These are phyloP conservation scores for Morelia viridis DNA, from an alignment of 2,797 vertebrate species.

Conservation along the genomic window DNA sequence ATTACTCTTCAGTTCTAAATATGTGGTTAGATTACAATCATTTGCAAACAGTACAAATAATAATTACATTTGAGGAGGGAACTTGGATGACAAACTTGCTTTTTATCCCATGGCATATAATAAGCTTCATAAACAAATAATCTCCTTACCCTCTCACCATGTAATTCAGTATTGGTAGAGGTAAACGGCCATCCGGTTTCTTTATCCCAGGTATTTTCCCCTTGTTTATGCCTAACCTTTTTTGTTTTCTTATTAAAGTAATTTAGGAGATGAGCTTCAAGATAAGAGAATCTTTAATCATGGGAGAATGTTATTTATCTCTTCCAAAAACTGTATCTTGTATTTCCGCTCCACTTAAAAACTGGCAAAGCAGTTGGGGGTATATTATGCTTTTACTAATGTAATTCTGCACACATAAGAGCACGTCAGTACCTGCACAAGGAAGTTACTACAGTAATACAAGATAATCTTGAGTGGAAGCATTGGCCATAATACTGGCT, in stretches of 20 bases:
- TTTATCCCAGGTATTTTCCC: slow-evolving; percentile 1
- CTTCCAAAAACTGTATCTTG: neutral
- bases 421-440: neutral
- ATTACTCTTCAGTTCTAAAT: neutral
- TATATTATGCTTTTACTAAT: neutral
- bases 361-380: neutral
- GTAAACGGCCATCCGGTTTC: slow-evolving; percentile 11
- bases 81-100: neutral
- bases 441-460: neutral
- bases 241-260: neutral
- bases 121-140: neutral
- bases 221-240: neutral
- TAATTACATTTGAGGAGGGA: neutral
- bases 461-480: neutral
- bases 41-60: neutral
- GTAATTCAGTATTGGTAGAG: neutral
- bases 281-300: slow-evolving; percentile 5
- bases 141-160: too few species aligned
- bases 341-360: slow-evolving; percentile 37
- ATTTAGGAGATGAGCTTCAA: neutral
- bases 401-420: neutral
- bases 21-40: neutral
- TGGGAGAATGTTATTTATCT: neutral
- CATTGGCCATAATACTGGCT: neutral
- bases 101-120: neutral